Percentiles rank a stretch among this genome's conserved stretches.
Conservation (phyloP, 2,888 invertebrate species). For the Theretra japonica region DNA sequence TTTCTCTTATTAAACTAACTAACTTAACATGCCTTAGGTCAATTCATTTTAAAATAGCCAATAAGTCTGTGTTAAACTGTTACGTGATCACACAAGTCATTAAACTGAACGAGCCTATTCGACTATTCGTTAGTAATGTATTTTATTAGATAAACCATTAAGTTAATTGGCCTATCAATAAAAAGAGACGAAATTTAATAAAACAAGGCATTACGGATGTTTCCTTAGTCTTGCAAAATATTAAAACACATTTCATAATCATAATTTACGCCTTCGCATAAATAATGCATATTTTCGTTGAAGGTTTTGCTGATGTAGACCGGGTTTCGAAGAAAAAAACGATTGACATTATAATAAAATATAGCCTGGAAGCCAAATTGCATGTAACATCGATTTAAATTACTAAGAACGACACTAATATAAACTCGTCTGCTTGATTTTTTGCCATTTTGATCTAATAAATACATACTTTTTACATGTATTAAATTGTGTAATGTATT, state of each 20-base stretch:
- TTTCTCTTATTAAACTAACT: too few relatives aligned
- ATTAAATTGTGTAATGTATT: too few relatives aligned
- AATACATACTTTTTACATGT: too few relatives aligned
- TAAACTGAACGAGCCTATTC: not conserved
- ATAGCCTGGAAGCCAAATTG: not conserved
- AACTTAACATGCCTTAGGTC: too few relatives aligned
- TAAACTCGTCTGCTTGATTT: not conserved
- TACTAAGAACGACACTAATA: not conserved
- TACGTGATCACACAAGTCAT: not conserved
- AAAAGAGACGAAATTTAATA: not conserved
- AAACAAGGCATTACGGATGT: not conserved
- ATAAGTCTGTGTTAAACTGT: not conserved
- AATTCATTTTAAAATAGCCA: not conserved
- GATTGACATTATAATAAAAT: not conserved
- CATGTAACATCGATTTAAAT: not conserved
- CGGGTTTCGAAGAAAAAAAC: not conserved
- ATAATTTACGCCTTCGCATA: not conserved
- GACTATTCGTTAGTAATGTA: not conserved
- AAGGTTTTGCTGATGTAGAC: not conserved
- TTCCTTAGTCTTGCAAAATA: not conserved
- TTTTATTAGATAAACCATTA: constrained; percentile 11
- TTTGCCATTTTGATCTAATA: too few relatives aligned
- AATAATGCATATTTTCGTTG: not conserved
- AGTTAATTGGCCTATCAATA: not conserved
- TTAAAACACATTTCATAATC: constrained; percentile 6